Percentiles rank a stretch among this genome's conserved stretches.
These are phyloP conservation scores for Meleagris gallopavo DNA, from an alignment of 2,113 vertebrate genomes.

Conservation along the genomic window DNA sequence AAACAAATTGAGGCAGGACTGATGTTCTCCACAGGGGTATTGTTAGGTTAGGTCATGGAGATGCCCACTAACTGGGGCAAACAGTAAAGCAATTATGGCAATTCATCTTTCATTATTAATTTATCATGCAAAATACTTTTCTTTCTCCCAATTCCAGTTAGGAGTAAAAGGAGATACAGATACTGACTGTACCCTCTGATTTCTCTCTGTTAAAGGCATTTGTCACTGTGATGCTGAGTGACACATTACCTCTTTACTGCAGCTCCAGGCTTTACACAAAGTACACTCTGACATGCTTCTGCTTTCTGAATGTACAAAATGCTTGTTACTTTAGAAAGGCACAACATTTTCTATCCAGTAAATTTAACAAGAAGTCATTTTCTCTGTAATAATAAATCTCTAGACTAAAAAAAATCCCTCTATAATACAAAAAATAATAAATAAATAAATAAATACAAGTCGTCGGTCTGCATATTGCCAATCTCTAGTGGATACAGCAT, in stretches of 20 bases:
- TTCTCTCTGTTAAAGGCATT: accelerated
- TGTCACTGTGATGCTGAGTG: neutral
- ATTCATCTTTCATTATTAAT: neutral
- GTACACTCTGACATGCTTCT: neutral
- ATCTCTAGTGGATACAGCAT: neutral
- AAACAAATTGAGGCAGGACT: neutral
- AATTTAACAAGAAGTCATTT: neutral
- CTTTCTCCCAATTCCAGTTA: neutral
- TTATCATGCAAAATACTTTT: neutral
- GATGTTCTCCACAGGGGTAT: neutral
- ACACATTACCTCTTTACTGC: too few relatives aligned
- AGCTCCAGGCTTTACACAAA: neutral
- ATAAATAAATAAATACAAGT: neutral
- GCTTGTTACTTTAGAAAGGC: too few relatives aligned
- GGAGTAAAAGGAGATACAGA: neutral
- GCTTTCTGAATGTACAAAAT: neutral
- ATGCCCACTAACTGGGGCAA: neutral
- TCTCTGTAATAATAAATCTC: neutral
- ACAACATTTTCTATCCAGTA: neutral
- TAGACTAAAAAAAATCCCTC: neutral
- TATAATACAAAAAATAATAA: neutral
- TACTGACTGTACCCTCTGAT: neutral
- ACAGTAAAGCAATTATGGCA: too few relatives aligned
- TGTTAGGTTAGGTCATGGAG: accelerated
- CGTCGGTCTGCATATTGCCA: neutral